Evolutionary conservation across 2,888 invertebrate species (phyloP), one percentile per base, ranked within the genome.

Genomic region (Gastrophysa polygoni): DNA sequence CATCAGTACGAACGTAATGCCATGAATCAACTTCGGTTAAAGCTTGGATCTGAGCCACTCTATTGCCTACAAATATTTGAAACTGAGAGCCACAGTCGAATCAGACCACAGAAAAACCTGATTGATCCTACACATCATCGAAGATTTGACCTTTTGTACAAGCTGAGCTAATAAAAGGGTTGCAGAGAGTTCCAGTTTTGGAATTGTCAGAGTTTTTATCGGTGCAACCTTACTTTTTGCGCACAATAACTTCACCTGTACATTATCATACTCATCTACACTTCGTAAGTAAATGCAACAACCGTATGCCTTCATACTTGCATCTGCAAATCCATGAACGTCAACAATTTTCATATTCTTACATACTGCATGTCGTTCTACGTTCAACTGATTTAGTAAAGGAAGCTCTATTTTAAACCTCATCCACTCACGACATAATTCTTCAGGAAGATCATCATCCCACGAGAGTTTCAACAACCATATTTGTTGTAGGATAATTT

Each of bases 271-370:
- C 16, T 32, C 20, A 49, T 66, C 50, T 21, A 47, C 16, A 8
- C 63, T 59, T 32, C 64, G 32, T 8, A 68, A n/a, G 46, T 61
- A 70, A 11, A 70, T 48, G 34, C 63, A 60, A 2, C 57, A 61
- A 5, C 66, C 70, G 28, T 64, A 67, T 8, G 63, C 63, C 17
- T 61, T 50, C 20, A 49, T 56, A 6, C 60, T 63, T 6, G 65
- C 61, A 29, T 67, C 64, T 16, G 60, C 57, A 61, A 68, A 69
- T 10, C 60, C 63, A 32, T 63, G 64, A n/a, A 68, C 16, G 16
- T 68, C 61, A 14, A 60, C 46, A 17, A 21, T 7, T 6, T 21
- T 11, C 7, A 49, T 32, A 48, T 61, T 58, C 21, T 43, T 20
- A 54, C 66, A 64, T 14, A 59, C 52, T 16, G 64, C 63, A 20